Evolutionary conservation across 2,113 vertebrate species (phyloP), one percentile per base, ranked within the genome.

Genomic region (Dromaius novaehollandiae): DNA sequence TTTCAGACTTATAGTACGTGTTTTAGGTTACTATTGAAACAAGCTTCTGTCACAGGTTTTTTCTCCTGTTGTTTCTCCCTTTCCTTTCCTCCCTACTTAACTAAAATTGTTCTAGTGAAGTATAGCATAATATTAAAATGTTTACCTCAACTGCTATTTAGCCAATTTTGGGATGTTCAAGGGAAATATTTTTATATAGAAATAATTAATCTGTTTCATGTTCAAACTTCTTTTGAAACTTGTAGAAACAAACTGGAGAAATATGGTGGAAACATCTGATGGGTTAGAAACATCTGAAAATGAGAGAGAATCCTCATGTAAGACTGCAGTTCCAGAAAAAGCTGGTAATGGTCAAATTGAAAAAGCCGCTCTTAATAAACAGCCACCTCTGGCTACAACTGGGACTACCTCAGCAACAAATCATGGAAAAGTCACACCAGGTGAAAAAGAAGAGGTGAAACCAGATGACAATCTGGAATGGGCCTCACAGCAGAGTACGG

Each of bases 181-280:
- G 38, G 50, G 10, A 76, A 61, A 21, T 60, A 6, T 25, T 82
- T 64, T 50, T 89, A 22, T 61, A 8, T 36, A 19, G 17, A 79
- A 73, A 32, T 8, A 66, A 60, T 50, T 91, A 64, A 68, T 24
- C 32, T 60, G 28, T 89, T 83, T 90, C 73, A 44, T 89, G n/a
- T 73, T 84, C 88, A 36, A 77, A 92, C 36, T 85, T 97, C 4
- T 91, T 97, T 90, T 93, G 42, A 73, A 94, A 93, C 65, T 95
- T 94, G 13, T 97, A 99, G 99, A 99, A 98, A 99, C 99, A 48
- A 99, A 99, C 91, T 99, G 99, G 99, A 99, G 99, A 98, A 99
- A 97, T 90, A 99, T 99, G 99, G 99, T 99, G 86, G 99, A 99
- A 98, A 98, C 98, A 58, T 99, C 99, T 15, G 99, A 99, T 88